Percentiles rank a stretch among this genome's conserved stretches.
phyloP scores from a whole-genome alignment of 30 jellyfish, hydroid and myxozoan genomes.

The Aurelia aurita region DNA sequence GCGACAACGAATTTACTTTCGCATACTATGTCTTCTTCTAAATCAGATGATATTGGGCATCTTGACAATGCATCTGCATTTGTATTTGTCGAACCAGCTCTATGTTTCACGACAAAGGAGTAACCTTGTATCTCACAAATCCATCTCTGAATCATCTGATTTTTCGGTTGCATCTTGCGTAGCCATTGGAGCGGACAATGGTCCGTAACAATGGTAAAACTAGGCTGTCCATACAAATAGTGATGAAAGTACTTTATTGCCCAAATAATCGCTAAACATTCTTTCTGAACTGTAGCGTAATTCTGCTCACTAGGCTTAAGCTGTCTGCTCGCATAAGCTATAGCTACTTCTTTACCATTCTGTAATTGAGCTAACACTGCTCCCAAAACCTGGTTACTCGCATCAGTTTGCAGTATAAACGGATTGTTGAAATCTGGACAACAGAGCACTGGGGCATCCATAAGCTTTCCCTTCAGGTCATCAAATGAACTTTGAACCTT shows the following conservation, averaged over 20 bases:
- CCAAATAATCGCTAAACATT: conserved; percentile 32
- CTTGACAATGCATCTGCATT: conserved; percentile 41
- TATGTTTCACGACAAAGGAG: conserved; percentile 1
- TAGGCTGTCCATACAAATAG: conserved; percentile 38
- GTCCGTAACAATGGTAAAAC: conserved; percentile 42
- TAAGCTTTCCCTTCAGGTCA: too few relatives aligned
- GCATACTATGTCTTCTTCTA: not conserved
- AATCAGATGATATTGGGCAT: conserved; percentile 8
- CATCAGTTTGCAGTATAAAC: too few relatives aligned
- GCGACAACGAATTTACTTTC: not conserved
- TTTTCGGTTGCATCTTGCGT: conserved; percentile 23
- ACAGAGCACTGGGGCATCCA: too few relatives aligned
- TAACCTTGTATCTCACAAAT: conserved; percentile 11
- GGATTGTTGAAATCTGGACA: not conserved
- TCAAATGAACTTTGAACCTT: conserved; percentile 22
- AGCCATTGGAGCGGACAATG: conserved; percentile 60
- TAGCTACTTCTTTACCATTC: conserved; percentile 13
- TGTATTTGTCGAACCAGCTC: conserved; percentile 1
- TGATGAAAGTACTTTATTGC: conserved; percentile 39
- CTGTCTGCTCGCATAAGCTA: conserved; percentile 60
- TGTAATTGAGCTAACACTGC: not conserved
- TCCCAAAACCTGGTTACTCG: not conserved
- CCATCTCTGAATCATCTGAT: conserved; percentile 17
- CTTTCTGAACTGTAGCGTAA: conserved; percentile 17
- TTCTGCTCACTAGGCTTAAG: conserved; percentile 36